Base-by-base conservation (phyloP, 2,888 invertebrate species). In the Blera fallax region DNA sequence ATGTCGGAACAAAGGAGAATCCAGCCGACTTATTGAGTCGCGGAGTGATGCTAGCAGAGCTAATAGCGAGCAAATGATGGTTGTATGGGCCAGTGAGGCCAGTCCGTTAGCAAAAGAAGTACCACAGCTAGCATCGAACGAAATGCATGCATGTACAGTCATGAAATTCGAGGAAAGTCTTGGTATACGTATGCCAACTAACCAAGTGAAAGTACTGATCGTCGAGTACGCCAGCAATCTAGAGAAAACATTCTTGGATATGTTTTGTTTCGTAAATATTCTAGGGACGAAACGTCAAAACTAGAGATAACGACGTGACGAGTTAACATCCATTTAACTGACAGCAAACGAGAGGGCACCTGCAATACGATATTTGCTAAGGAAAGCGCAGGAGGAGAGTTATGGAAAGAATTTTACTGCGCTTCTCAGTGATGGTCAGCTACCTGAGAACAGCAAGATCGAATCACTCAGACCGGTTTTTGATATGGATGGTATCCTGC, bases 381-480 rank as follows among this genome's bases (percentile, higher is more conserved):
- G 29, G 8, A 43, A 32, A 11, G 43, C n/a, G 18, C 24, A 50
- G 7, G 27, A 48, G 16, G 27, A 21, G 0, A 21, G n/a, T 6
- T 65, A 45, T 16, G 5, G 45, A n/a, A 56, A 56, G 10, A 32
- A 76, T 0, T 34, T 52, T 18, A 6, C 27, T 0, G 7, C 27
- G 0, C 37, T 48, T 40, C 6, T 11, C 2, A 29, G 14, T 0
- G n/a, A 6, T 2, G 21, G 62, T n/a, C 16, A 50, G 18, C 10
- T 65, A 45, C 21, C 43, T 1, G 56, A 32, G 5, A 10, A 43
- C 1, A 74, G 74, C 56, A 74, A 32, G 0, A 56, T 65, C 5
- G 54, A 64, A 8, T 29, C 56, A 0, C 16, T 74, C 1, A 65
- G 27, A n/a, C 74, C 74, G 5, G 11, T 45, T 0, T 54, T 74